Conservation (phyloP, 2,113 vertebrate species). For the Sebastes fasciatus region DNA sequence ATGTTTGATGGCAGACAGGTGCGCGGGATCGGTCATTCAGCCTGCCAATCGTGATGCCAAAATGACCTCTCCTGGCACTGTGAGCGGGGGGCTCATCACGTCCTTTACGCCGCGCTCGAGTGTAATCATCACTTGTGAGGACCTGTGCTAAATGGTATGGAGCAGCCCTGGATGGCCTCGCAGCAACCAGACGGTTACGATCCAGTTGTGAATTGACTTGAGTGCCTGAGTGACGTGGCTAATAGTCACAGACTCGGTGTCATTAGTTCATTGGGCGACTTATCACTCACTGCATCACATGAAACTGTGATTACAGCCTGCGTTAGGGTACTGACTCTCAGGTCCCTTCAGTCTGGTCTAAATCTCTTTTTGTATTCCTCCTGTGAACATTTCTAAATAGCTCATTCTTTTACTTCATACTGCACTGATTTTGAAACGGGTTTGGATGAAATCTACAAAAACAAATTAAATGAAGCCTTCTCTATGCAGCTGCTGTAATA, state of each 20-base stretch:
- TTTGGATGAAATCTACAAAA: constrained; percentile 37
- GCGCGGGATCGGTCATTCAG: constrained; percentile 28
- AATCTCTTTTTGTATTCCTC: constrained; percentile 16
- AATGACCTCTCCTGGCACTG: constrained; percentile 59
- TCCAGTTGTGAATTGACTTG: constrained; percentile 9
- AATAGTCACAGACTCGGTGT: constrained; percentile 18
- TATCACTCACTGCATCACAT: neutral
- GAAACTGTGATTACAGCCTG: constrained; percentile 10
- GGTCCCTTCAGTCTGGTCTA: neutral
- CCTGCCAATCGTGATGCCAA: constrained; percentile 30
- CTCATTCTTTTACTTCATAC: constrained; percentile 40
- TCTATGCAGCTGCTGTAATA: constrained; percentile 33
- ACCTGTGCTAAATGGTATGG: constrained; percentile 20
- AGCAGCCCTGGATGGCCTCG: neutral
- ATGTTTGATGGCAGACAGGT: constrained; percentile 65
- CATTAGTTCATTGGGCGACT: constrained; percentile 8
- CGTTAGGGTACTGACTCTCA: neutral
- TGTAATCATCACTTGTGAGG: constrained; percentile 50
- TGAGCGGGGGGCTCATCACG: constrained; percentile 33
- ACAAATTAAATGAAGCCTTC: constrained; percentile 19
- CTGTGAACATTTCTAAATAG: constrained; percentile 35
- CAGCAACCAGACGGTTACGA: neutral
- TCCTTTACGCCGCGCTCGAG: constrained; percentile 45
- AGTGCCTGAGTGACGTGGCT: constrained; percentile 28
- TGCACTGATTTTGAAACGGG: constrained; percentile 29